A percentile compares a stretch with the other conserved stretches of the same genome.
Conservation (phyloP, 2,888 invertebrate genomes). For the Hecatera dysodea region DNA sequence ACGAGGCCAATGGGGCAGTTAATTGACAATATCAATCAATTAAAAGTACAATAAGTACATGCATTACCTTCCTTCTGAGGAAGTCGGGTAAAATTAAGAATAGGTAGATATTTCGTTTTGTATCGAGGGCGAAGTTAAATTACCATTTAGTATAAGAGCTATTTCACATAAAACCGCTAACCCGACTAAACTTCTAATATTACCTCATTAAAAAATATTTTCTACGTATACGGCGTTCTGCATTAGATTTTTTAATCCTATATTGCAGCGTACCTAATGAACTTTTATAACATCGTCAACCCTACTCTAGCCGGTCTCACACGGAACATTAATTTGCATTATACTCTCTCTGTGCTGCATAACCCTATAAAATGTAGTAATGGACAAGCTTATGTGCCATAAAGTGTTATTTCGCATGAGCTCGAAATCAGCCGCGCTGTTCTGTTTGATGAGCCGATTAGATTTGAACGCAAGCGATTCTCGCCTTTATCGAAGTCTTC, state of each 20-base stretch:
- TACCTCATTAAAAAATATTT: slow-evolving; percentile 18
- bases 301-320: slow-evolving; percentile 78
- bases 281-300: slow-evolving; percentile 70
- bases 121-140: too few relatives aligned
- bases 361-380: slow-evolving; percentile 88
- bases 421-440: slow-evolving; percentile 72
- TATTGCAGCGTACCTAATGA: slow-evolving; percentile 43
- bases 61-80: too few relatives aligned
- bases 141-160: accelerated
- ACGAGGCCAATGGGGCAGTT: too few relatives aligned
- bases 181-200: background rate
- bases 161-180: background rate
- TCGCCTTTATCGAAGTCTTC: slow-evolving; percentile 67
- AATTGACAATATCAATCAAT: too few relatives aligned
- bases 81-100: too few relatives aligned
- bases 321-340: slow-evolving; percentile 88
- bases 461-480: slow-evolving; percentile 71
- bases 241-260: slow-evolving; percentile 43
- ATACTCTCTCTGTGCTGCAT: slow-evolving; percentile 82
- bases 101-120: too few relatives aligned
- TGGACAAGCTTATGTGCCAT: slow-evolving; percentile 84
- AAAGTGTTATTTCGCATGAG: slow-evolving; percentile 82
- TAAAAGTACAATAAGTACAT: too few relatives aligned
- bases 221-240: slow-evolving; percentile 1
- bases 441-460: slow-evolving; percentile 82